phyloP scores from a whole-genome alignment of 1,140 invertebrate species.

The Brachionus sp. region DNA sequence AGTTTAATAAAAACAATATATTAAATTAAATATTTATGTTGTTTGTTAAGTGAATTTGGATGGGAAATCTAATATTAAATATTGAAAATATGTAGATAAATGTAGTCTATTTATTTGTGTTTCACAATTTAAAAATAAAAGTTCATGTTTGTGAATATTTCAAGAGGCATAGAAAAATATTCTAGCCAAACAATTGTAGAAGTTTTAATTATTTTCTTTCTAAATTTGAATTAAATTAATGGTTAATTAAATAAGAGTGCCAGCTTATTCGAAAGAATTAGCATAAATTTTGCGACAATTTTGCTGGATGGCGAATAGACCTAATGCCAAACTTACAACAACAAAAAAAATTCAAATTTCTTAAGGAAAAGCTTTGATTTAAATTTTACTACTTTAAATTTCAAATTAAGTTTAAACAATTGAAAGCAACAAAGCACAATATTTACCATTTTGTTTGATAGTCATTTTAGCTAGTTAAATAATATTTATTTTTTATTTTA shows the following conservation, averaged over 20 bases:
- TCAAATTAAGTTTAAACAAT: not conserved
- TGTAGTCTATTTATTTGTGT: not conserved
- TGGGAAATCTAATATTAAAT: not conserved
- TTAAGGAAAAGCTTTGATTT: slow-evolving; percentile 2
- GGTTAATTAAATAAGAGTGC: not conserved
- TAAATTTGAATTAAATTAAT: not conserved
- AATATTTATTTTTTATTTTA: not conserved
- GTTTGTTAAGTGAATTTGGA: not conserved
- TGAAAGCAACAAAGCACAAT: not conserved
- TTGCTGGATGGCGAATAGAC: not conserved
- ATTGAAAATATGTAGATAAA: not conserved
- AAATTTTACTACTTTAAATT: not conserved
- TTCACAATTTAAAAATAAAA: not conserved
- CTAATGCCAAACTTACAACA: not conserved
- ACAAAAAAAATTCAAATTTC: not conserved
- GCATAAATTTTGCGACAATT: not conserved
- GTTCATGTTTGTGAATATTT: not conserved
- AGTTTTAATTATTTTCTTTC: not conserved
- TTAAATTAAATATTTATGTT: not conserved
- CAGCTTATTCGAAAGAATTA: not conserved
- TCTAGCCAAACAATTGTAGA: not conserved
- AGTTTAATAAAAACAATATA: not conserved
- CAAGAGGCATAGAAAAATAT: not conserved
- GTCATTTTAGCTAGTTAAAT: not conserved
- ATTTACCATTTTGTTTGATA: not conserved